Evolutionary conservation across 2,888 invertebrate species (phyloP).

Genomic region (Apamea monoglypha): DNA sequence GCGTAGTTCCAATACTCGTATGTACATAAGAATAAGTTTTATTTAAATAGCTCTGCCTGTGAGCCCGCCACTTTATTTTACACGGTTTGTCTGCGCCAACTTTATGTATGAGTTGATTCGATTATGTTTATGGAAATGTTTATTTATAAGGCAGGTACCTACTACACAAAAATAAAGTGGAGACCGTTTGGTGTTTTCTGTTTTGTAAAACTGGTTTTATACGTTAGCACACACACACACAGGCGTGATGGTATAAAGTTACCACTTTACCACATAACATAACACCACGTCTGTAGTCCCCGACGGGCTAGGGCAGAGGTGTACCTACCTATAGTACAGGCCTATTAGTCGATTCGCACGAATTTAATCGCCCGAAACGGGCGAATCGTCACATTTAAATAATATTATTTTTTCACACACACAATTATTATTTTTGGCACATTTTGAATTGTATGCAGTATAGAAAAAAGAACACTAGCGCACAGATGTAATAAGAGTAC

Average conservation of each 20-base stretch:
- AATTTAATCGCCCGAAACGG: too few species aligned
- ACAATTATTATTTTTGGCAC: too few species aligned
- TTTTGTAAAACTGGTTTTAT: not conserved
- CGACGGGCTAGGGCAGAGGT: not conserved
- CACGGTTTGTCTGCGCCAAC: slow-evolving; percentile 24
- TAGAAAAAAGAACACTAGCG: too few species aligned
- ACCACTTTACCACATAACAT: too few species aligned
- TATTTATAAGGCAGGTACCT: slow-evolving; percentile 31
- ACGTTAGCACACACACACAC: not conserved
- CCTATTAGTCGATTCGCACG: too few species aligned
- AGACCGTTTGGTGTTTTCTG: not conserved
- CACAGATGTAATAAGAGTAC: too few species aligned
- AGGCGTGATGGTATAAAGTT: too few species aligned
- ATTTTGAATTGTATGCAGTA: too few species aligned
- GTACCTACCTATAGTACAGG: not conserved
- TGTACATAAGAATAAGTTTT: slow-evolving; percentile 66
- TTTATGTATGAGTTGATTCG: slow-evolving; percentile 52
- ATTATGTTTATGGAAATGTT: slow-evolving; percentile 30
- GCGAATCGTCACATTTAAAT: too few species aligned
- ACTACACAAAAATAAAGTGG: not conserved
- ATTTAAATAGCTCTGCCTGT: slow-evolving; percentile 66
- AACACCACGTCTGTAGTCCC: not conserved
- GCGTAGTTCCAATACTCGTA: slow-evolving; percentile 38
- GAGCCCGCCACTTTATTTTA: slow-evolving; percentile 35
- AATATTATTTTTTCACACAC: too few species aligned